Evolutionary conservation across 2,888 invertebrate species (phyloP).

Genomic region (Drosophila hawaiiensis): DNA sequence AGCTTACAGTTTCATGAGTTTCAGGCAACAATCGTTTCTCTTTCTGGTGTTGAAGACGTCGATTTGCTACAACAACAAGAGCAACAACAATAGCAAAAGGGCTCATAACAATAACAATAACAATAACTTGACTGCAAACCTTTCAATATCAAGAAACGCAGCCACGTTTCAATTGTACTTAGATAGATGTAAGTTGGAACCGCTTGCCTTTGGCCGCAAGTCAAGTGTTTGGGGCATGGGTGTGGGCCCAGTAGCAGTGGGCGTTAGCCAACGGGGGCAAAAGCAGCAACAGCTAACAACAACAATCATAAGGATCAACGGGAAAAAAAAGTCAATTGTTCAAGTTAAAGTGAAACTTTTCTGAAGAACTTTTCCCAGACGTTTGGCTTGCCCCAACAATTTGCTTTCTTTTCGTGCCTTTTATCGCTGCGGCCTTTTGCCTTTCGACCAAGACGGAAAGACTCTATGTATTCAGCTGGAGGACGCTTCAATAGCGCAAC

Average conservation of each 20-base stretch:
- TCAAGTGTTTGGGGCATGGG: constrained; percentile 61
- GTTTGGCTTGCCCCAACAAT: constrained; percentile 61
- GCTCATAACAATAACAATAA: constrained; percentile 81
- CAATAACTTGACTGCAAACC: constrained; percentile 80
- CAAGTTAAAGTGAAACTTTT: constrained; percentile 78
- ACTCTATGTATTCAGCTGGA: constrained; percentile 52
- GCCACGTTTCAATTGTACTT: constrained; percentile 75
- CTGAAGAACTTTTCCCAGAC: constrained; percentile 75
- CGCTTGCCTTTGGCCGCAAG: constrained; percentile 68
- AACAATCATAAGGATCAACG: constrained; percentile 31
- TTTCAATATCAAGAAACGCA: constrained; percentile 75
- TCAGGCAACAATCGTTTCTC: constrained; percentile 54
- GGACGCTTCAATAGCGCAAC: constrained; percentile 44
- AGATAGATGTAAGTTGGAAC: constrained; percentile 61
- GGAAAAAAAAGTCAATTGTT: constrained; percentile 78
- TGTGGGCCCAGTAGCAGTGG: constrained; percentile 18
- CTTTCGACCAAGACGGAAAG: background rate
- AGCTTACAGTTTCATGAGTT: constrained; percentile 77
- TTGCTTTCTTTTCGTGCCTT: constrained; percentile 69
- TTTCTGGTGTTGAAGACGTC: constrained; percentile 57
- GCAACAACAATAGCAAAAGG: constrained; percentile 51
- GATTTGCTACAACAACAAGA: constrained; percentile 61
- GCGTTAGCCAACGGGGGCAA: constrained; percentile 29
- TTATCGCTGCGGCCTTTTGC: constrained; percentile 52
- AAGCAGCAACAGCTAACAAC: constrained; percentile 30